Evolutionary conservation across 2,797 vertebrate genomes (phyloP).

Genomic region (Nyctibius grandis): DNA sequence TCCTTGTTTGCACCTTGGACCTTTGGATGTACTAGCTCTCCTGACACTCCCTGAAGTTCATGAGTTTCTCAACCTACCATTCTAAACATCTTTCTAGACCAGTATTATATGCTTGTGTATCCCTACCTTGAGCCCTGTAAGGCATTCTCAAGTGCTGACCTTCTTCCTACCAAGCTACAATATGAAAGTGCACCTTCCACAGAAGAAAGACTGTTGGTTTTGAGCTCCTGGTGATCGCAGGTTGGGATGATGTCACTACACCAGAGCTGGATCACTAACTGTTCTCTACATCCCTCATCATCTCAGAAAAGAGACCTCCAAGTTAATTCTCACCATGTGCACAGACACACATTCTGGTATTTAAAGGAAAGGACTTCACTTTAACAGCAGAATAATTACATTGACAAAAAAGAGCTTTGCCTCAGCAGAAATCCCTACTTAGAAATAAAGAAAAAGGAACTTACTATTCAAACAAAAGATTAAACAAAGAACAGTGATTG

Average conservation of each 20-base stretch:
- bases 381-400: not conserved
- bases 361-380: not conserved
- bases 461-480: not conserved
- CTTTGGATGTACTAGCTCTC: not conserved
- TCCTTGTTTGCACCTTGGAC: not conserved
- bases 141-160: not conserved
- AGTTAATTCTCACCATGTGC: not conserved
- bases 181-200: not conserved
- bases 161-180: not conserved
- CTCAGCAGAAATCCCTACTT: not conserved
- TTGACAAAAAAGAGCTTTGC: not conserved
- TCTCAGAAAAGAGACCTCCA: not conserved
- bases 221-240: not conserved
- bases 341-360: not conserved
- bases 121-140: not conserved
- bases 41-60: not conserved
- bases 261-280: not conserved
- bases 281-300: not conserved
- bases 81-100: not conserved
- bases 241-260: not conserved
- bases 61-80: not conserved
- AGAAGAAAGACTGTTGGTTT: not conserved
- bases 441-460: conserved; percentile 2
- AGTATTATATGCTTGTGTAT: not conserved
- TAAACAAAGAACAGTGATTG: not conserved